Evolutionary conservation across 53 echinoderm and acorn worm genomes (phyloP).

Genomic region (Antedon mediterranea): DNA sequence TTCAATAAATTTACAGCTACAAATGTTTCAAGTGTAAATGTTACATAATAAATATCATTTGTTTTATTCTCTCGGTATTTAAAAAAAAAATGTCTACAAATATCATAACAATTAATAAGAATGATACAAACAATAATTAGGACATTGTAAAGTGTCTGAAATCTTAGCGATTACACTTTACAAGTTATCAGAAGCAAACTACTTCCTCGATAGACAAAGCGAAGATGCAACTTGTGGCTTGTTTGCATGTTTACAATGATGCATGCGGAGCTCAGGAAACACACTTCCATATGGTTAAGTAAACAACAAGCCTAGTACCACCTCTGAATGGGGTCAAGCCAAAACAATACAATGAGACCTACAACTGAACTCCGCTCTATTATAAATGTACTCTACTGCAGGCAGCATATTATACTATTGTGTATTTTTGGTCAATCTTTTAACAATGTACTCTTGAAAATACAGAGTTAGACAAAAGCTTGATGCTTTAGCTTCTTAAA

Average conservation of each 20-base stretch:
- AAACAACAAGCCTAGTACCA: neutral
- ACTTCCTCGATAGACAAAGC: neutral
- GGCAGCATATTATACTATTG: neutral
- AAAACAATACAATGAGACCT: neutral
- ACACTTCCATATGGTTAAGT: neutral
- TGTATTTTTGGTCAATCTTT: neutral
- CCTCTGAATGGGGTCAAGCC: neutral
- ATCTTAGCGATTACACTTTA: too few relatives aligned
- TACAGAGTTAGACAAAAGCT: neutral
- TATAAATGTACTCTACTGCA: neutral
- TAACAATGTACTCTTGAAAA: neutral
- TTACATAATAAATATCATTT: too few relatives aligned
- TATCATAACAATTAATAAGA: too few relatives aligned
- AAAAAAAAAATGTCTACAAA: too few relatives aligned
- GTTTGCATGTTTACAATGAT: neutral
- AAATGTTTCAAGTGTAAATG: too few relatives aligned
- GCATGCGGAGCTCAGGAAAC: neutral
- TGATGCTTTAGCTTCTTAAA: neutral
- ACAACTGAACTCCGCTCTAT: neutral
- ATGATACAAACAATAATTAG: too few relatives aligned
- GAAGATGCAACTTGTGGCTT: neutral
- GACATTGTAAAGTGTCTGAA: too few relatives aligned
- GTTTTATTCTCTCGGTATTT: too few relatives aligned
- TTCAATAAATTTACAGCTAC: too few relatives aligned
- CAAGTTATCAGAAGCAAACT: too few relatives aligned